Percentiles rank a stretch among this genome's conserved stretches.
phyloP scores from a whole-genome alignment of 2,113 vertebrate genomes.

The Clarias macrocephalus region DNA sequence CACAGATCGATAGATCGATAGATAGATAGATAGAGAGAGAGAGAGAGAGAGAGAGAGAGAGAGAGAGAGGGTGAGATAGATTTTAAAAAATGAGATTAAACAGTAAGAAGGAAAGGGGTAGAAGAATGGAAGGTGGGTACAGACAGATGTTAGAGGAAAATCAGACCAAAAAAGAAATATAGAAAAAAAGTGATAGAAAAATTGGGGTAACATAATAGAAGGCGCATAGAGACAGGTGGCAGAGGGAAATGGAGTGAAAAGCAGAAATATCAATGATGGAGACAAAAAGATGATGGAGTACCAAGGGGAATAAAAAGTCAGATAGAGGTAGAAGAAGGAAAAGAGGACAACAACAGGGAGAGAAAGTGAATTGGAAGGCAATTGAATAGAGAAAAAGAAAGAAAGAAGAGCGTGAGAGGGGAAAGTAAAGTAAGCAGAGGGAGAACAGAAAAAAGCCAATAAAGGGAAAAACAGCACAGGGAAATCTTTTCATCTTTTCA shows the following conservation, averaged over 20 bases:
- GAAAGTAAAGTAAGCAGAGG: neutral
- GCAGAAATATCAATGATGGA: neutral
- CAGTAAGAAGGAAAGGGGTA: neutral
- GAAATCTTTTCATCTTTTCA: conserved; percentile 30
- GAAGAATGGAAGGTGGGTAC: neutral
- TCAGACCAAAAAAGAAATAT: neutral
- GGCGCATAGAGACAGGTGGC: neutral
- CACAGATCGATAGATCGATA: neutral
- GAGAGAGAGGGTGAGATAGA: too few relatives aligned
- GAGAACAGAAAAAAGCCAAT: conserved; percentile 18
- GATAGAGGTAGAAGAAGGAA: neutral
- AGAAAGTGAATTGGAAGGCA: neutral
- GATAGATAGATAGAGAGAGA: neutral
- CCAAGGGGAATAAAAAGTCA: neutral
- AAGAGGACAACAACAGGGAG: neutral
- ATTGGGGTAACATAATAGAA: neutral
- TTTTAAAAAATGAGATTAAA: neutral
- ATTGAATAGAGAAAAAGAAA: neutral
- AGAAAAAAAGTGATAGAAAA: neutral
- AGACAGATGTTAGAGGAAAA: conserved; percentile 29
- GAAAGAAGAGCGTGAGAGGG: neutral
- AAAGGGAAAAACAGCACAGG: conserved; percentile 10
- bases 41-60: neutral
- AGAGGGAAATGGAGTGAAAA: conserved; percentile 3
- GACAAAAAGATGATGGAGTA: neutral